Evolutionary conservation across 2,797 vertebrate genomes (phyloP).

Genomic region (Borostomias antarcticus): DNA sequence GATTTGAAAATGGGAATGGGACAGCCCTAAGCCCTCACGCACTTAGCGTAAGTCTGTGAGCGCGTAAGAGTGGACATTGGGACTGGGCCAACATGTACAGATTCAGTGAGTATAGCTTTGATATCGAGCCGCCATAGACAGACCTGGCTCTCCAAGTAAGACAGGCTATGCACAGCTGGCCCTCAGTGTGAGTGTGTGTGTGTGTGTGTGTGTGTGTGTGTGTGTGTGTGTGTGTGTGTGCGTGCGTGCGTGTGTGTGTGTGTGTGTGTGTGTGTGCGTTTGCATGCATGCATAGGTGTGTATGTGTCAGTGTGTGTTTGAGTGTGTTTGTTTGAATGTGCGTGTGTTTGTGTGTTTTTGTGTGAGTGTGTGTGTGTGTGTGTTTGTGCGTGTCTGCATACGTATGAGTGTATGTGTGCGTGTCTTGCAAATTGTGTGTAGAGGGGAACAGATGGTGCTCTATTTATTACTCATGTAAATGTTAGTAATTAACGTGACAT

Average conservation of each 20-base stretch:
- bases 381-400: not conserved
- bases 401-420: not conserved
- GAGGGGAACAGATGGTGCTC: slow-evolving; percentile 15
- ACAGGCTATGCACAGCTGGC: not conserved
- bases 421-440: not conserved
- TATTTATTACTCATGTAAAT: slow-evolving; percentile 43
- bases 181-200: slow-evolving; percentile 7
- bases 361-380: slow-evolving; percentile 3
- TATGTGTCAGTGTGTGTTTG: not conserved
- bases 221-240: not conserved
- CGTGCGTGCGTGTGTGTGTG: not conserved
- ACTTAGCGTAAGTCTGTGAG: too few species aligned
- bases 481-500: slow-evolving; percentile 32
- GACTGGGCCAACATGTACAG: too few species aligned
- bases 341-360: not conserved
- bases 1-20: too few species aligned
- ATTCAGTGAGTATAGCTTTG: too few species aligned
- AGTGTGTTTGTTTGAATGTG: not conserved
- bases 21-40: too few species aligned
- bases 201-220: slow-evolving; percentile 6
- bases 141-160: not conserved
- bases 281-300: slow-evolving; percentile 2
- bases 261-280: not conserved
- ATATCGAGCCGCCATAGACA: not conserved
- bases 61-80: too few species aligned